phyloP scores from a whole-genome alignment of 2,888 invertebrate species.

The Xestia ashworthii region DNA sequence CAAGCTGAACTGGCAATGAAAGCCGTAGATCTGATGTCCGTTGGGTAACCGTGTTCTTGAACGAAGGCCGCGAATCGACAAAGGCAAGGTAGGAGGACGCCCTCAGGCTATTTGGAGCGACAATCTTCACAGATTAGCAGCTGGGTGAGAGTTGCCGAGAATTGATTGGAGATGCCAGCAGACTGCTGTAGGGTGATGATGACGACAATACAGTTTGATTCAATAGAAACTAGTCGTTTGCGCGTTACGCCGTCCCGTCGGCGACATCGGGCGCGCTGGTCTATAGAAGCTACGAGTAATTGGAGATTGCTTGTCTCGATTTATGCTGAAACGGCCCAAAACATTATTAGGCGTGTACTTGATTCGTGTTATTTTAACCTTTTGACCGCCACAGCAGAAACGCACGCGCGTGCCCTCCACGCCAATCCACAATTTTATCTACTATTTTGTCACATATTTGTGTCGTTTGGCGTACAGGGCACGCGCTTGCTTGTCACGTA shows the following conservation, averaged over 20 bases:
- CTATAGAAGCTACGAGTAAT: conserved; percentile 63
- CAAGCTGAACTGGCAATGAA: background rate
- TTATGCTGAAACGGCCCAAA: conserved; percentile 38
- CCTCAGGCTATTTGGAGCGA: background rate
- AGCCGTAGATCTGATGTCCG: background rate
- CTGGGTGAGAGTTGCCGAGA: background rate
- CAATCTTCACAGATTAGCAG: background rate
- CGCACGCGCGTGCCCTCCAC: too few relatives aligned
- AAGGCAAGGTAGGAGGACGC: background rate
- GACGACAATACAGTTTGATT: conserved; percentile 33
- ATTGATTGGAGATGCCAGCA: background rate
- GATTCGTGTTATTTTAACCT: too few relatives aligned
- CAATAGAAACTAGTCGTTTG: conserved; percentile 66
- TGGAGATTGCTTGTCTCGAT: conserved; percentile 60
- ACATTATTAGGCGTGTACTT: too few relatives aligned
- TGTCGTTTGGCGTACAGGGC: too few relatives aligned
- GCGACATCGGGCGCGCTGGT: conserved; percentile 74
- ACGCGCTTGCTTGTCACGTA: too few relatives aligned
- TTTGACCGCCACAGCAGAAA: too few relatives aligned
- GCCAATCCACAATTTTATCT: too few relatives aligned
- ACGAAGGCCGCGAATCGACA: background rate
- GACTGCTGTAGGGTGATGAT: background rate
- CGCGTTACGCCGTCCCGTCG: conserved; percentile 73
- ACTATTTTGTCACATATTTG: too few relatives aligned
- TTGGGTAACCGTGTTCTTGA: background rate